A percentile compares a stretch with the other conserved stretches of the same genome.
phyloP scores from a whole-genome alignment of 2,113 vertebrate genomes.

The Pseudorectes ferrugineus region DNA sequence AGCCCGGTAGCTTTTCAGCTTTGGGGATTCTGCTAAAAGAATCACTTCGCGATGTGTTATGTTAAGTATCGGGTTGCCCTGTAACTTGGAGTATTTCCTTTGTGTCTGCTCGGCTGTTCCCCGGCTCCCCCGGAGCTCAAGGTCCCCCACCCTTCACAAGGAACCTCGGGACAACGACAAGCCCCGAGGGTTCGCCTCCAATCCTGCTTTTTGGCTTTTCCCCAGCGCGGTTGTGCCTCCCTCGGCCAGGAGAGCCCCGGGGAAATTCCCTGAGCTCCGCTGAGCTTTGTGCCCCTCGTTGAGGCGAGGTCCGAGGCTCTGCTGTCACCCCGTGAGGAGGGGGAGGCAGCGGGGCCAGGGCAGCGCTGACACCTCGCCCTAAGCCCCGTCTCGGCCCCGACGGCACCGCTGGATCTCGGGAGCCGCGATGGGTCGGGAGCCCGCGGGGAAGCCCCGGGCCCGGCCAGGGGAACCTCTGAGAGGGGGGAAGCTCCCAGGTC shows the following conservation, averaged over 20 bases:
- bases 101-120: neutral
- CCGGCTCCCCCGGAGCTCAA: neutral
- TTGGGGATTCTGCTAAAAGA: neutral
- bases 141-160: neutral
- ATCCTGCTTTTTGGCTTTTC: neutral
- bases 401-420: neutral
- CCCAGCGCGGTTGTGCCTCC: neutral
- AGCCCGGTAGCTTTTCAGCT: constrained; percentile 21
- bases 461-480: neutral
- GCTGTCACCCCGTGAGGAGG: neutral
- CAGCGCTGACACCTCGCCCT: neutral
- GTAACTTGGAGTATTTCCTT: neutral
- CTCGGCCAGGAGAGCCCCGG: neutral
- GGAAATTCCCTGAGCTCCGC: too few species aligned
- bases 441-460: neutral
- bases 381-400: neutral
- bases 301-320: neutral
- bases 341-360: neutral
- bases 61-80: constrained; percentile 20
- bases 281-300: neutral
- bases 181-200: neutral
- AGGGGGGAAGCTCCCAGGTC: rapidly evolving
- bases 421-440: neutral
- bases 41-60: neutral
- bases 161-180: neutral